Percentiles rank a stretch among this genome's conserved stretches.
Conservation (phyloP, 2,888 invertebrate species). For the Apodemia hepburni region DNA sequence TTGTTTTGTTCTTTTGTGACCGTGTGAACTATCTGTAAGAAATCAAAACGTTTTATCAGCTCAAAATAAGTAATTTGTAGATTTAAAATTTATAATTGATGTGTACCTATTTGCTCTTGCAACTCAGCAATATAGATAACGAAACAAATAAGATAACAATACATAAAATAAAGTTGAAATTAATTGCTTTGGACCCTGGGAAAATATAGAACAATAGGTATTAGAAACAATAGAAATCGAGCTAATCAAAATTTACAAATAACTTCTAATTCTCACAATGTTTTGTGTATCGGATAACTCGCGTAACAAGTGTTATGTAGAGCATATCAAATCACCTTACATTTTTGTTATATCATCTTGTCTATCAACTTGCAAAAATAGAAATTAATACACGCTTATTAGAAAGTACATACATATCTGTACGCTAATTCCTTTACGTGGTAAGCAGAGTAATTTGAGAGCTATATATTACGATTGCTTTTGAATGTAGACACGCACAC, state of each 20-base stretch:
- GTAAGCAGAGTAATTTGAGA: no score
- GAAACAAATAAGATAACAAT: conserved; percentile 5
- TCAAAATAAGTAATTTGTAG: conserved; percentile 1
- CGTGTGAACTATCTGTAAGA: conserved; percentile 8
- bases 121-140: background rate
- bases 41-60: background rate
- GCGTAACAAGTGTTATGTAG: conserved; percentile 4
- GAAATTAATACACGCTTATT: conserved; percentile 7
- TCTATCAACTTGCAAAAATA: conserved; percentile 10
- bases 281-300: conserved; percentile 6
- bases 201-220: conserved; percentile 9
- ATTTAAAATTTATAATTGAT: background rate
- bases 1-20: conserved; percentile 10
- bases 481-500: no score
- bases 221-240: conserved; percentile 6
- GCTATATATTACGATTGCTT: no score
- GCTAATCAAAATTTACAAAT: conserved; percentile 9
- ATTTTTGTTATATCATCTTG: conserved; percentile 11
- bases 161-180: background rate
- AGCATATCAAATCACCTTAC: conserved; percentile 4
- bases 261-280: background rate
- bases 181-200: conserved; percentile 6
- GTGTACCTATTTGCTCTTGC: background rate
- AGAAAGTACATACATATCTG: background rate
- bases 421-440: background rate